phyloP scores from a whole-genome alignment of 2,888 invertebrate genomes.

The Tetragonisca angustula region DNA sequence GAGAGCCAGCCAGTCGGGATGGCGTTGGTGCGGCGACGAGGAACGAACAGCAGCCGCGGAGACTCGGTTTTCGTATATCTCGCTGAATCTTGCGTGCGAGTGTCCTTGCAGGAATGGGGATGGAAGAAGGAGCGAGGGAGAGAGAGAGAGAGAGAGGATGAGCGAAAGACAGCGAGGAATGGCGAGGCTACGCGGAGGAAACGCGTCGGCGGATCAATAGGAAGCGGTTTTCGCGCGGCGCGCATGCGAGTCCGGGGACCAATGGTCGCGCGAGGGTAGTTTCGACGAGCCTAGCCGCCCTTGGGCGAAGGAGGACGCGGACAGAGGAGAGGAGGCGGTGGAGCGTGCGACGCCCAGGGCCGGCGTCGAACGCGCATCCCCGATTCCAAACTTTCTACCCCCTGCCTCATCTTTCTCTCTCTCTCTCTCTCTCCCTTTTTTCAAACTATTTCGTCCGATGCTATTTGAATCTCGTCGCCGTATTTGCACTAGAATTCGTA shows the following conservation, averaged over 20 bases:
- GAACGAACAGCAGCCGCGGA: slow-evolving; percentile 58
- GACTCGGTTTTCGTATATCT: slow-evolving; percentile 76
- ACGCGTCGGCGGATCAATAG: slow-evolving; percentile 78
- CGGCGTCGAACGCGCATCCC: slow-evolving; percentile 65
- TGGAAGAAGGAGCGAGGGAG: slow-evolving; percentile 17
- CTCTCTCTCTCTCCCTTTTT: neutral
- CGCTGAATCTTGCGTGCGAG: slow-evolving; percentile 79
- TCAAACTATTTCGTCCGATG: neutral
- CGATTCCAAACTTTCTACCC: slow-evolving; percentile 41
- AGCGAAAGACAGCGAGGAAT: slow-evolving; percentile 29
- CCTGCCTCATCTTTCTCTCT: neutral
- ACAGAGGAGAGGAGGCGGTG: slow-evolving; percentile 43
- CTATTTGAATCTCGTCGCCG: neutral
- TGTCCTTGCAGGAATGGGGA: slow-evolving; percentile 68
- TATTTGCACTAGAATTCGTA: neutral
- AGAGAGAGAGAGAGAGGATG: slow-evolving; percentile 21
- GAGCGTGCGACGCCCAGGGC: slow-evolving; percentile 74
- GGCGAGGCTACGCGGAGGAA: slow-evolving; percentile 28
- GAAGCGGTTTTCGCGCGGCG: slow-evolving; percentile 70
- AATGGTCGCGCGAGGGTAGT: slow-evolving; percentile 76
- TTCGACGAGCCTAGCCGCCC: slow-evolving; percentile 74
- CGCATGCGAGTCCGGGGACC: slow-evolving; percentile 78
- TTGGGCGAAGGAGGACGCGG: slow-evolving; percentile 45
- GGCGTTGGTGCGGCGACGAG: slow-evolving; percentile 34
- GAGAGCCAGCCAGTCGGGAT: slow-evolving; percentile 11